Evolutionary conservation across 2,113 vertebrate genomes (phyloP), one percentile per base, ranked within the genome.

Genomic region (Ranitomeya variabilis): DNA sequence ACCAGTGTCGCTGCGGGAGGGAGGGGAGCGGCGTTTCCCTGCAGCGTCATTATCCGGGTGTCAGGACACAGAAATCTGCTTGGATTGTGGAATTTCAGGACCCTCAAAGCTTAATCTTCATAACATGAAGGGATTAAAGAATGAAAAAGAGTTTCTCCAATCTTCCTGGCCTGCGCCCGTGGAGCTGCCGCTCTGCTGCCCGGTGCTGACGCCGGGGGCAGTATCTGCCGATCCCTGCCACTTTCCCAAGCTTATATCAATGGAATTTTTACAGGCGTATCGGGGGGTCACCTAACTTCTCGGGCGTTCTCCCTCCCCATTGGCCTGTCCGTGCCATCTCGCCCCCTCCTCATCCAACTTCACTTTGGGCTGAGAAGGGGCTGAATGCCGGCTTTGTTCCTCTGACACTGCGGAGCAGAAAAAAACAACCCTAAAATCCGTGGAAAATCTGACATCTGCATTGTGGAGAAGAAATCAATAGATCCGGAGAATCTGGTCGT

Each of bases 361-460:
- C 86, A 88, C 73, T 90, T 88, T 85, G 88, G 85, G 86, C 83
- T 82, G 69, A 89, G 82, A 90, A 90, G 64, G 37, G 73, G 16
- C 83, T 90, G 82, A 90, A 90, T 78, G 90, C 7, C 82, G 12
- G 67, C 89, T 88, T 90, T 90, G 90, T 90, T 90, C 86, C 88
- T 81, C 21, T 60, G 84, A 83, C 79, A 86, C 86, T 76, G 62
- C 88, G 59, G 69, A 18, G 26, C 23, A 15, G 19, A 52, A 64
- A 23, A 83, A 66, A 83, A 73, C 66, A 31, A 1, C 26, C 26
- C 37, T 45, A 45, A 45, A 86, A 59, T 86, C 90, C 59, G 45
- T 90, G 90, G 89, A 90, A 87, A 87, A 88, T 90, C 86, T 90
- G 90, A 77, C 90, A 86, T 86, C 85, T 88, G 85, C 77, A 85